Evolutionary conservation across 2,797 vertebrate genomes (phyloP), one percentile per base, ranked within the genome.

Genomic region (Lateolabrax maculatus): DNA sequence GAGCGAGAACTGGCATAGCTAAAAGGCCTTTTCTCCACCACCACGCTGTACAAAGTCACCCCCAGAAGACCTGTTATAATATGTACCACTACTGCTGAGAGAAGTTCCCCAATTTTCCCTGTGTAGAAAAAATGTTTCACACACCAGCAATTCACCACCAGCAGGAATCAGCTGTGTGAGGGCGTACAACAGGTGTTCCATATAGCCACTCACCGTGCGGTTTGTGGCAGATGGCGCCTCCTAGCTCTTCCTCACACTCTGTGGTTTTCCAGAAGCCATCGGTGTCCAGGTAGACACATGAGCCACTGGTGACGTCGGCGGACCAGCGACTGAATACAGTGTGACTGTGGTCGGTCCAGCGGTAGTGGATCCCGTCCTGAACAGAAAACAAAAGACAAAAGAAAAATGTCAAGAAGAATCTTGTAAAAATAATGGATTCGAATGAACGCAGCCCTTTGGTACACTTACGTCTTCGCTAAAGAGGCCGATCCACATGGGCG

Each of bases 231-330:
- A 99, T 94, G 43, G 96, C 97, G 5, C 97, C 98, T 23, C 89
- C 89, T 9, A 96, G 95, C 80, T 80, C n/a, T 58, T 92, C 86
- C 41, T 93, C 91, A 51, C 98, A 99, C 52, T 95, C 93, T 0
- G 94, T 95, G 73, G 97, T 96, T 90, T 96, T 99, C 98, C 98
- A 99, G 91, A 96, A 98, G 71, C 98, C 97, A 61, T 98, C 97
- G 0, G 88, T 95, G 85, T 97, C 97, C 92, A 98, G 90, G 89
- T 97, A 94, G 39, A 98, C 97, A 60, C 98, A 99, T 13, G 93
- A 87, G 52, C 97, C 97, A 8, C 75, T 87, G 64, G 89, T 90
- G 75, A 79, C 83, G 23, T 96, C 96, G 10, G 95, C 64, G 65
- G 95, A 91, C 98, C 98, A 99, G 80, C 95, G 97, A 84, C 96